Evolutionary conservation across 2,797 vertebrate genomes (phyloP).

Genomic region (Chelon auratus): DNA sequence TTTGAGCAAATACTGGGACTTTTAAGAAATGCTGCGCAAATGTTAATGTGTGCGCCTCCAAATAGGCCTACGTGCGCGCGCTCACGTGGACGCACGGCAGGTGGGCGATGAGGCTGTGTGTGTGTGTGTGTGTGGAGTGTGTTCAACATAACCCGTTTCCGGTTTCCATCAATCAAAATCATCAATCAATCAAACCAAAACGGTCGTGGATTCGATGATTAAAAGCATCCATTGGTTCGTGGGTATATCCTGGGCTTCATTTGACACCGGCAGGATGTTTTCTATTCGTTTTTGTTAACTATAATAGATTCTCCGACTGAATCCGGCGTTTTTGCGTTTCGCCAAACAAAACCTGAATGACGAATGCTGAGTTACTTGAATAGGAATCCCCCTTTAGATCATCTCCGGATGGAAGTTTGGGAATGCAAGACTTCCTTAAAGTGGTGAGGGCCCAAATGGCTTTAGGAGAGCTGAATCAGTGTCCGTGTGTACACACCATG

Average conservation of each 20-base stretch:
- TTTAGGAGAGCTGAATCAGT: conserved; percentile 78
- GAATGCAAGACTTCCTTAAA: conserved; percentile 77
- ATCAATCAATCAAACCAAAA: conserved; percentile 17
- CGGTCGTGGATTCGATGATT: conserved; percentile 37
- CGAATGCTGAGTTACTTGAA: conserved; percentile 40
- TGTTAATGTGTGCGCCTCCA: conserved; percentile 53
- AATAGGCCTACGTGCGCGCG: conserved; percentile 8
- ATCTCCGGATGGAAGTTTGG: conserved; percentile 55
- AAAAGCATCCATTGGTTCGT: conserved; percentile 11
- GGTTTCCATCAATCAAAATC: background rate
- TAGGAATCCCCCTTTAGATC: conserved; percentile 53
- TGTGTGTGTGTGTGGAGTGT: background rate
- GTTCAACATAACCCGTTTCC: conserved; percentile 11
- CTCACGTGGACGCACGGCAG: conserved; percentile 45
- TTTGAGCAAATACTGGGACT: conserved; percentile 36
- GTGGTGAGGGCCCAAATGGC: conserved; percentile 76
- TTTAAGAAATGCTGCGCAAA: conserved; percentile 50
- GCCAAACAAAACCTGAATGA: conserved; percentile 30
- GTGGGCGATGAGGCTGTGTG: conserved; percentile 22
- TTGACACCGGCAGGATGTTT: conserved; percentile 22
- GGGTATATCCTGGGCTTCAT: background rate
- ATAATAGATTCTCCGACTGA: background rate
- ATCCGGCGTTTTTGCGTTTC: conserved; percentile 11
- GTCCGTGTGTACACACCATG: conserved; percentile 77
- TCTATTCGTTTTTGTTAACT: conserved; percentile 9